phyloP scores from a whole-genome alignment of 2,888 invertebrate genomes.

The Pemphredon lugubris region DNA sequence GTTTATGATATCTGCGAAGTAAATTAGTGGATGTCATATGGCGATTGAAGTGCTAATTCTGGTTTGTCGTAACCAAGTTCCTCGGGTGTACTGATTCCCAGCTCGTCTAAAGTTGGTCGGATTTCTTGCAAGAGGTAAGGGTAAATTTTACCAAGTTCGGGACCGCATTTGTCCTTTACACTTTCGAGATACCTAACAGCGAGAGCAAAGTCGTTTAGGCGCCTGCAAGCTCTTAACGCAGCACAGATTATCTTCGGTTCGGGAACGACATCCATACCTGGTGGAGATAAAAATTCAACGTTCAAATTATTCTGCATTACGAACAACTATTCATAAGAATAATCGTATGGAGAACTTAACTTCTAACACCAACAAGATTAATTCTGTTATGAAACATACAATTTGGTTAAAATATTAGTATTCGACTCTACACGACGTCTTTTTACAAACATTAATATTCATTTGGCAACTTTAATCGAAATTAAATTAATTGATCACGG shows the following conservation, averaged over 20 bases:
- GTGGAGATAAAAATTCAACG: no score
- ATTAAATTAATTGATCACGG: no score
- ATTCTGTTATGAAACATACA: background rate
- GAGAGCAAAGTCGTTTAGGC: constrained; percentile 96
- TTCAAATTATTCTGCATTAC: constrained; percentile 2
- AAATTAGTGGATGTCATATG: constrained; percentile 85
- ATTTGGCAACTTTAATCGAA: no score
- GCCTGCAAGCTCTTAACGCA: constrained; percentile 94
- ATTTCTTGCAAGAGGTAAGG: constrained; percentile 95
- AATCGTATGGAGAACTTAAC: background rate
- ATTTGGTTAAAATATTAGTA: no score
- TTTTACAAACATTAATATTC: no score
- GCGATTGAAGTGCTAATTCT: constrained; percentile 91
- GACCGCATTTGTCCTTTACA: constrained; percentile 93
- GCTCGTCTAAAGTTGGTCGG: constrained; percentile 93
- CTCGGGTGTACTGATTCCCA: constrained; percentile 96
- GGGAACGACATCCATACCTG: constrained; percentile 95
- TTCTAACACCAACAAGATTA: background rate
- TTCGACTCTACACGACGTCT: no score
- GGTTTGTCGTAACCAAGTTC: constrained; percentile 98
- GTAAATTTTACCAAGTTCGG: constrained; percentile 88
- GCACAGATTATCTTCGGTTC: constrained; percentile 95
- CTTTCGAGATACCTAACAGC: constrained; percentile 96
- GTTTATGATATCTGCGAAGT: constrained; percentile 8
- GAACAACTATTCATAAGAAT: no score